Evolutionary conservation across 2,113 vertebrate genomes (phyloP), one percentile per base, ranked within the genome.

Genomic region (Daubentonia madagascariensis): DNA sequence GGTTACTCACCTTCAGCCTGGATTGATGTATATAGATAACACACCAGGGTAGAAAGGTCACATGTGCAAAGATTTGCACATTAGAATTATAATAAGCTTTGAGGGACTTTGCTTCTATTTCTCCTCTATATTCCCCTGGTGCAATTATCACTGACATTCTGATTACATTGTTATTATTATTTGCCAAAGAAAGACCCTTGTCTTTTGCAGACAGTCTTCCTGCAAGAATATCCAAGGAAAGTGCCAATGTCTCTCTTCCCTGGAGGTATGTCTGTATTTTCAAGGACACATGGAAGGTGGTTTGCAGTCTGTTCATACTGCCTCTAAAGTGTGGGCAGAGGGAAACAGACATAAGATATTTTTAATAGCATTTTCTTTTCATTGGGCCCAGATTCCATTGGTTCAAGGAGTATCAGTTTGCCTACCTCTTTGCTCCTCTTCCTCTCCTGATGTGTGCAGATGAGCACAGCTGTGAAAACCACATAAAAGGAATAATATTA

Each of bases 241-340:
- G 22, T 32, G 22, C 30, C 32, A 54, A 10, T 65, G 3, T 32
- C 79, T 65, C 70, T 72, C 0, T 35, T n/a, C 50, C 12, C 0
- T 0, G 1, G 52, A 37, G 63, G 7, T 2, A 12, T 0, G 6
- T 2, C 50, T 75, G 75, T 37, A 17, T n/a, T 68, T 63, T 45
- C 85, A 72, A 73, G 85, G 43, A 52, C 72, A 45, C 0, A 1
- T 22, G 91, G 14, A 48, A 75, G 17, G 40, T 32, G 1, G 9
- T 43, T 61, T 83, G 35, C 8, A 30, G 22, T 20, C 25, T 28
- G 13, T 13, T 95, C 17, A 2, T 22, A 40, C 43, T 20, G 17
- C 37, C 48, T 65, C 70, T 79, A 10, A 59, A 59, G 76, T 32
- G 30, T 72, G 61, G 5, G 17, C 43, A 63, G 68, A 68, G 59